Evolutionary conservation across 2,797 vertebrate species (phyloP), one percentile per base, ranked within the genome.

Genomic region (Artibeus jamaicensis): DNA sequence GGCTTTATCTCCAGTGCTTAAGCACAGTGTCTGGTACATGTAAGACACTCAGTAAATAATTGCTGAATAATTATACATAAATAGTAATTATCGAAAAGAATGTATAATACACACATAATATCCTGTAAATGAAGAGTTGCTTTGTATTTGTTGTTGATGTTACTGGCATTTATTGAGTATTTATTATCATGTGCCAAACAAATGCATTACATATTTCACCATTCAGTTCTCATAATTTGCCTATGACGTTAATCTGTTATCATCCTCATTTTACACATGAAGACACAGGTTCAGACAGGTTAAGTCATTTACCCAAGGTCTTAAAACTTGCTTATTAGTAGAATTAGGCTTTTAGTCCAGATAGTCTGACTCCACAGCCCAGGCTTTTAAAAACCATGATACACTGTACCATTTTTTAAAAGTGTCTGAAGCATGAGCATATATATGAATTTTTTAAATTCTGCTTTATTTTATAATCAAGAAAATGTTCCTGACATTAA

Each of bases 271-370:
- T 92, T 90, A 83, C 26, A 93, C 65, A 73, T 59, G 48, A 86
- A 86, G 68, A 92, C 77, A 57, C 42, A 89, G 74, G 34, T 39
- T 92, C 29, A 73, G 65, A 86, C 46, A 85, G 44, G 46, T 86
- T 90, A 92, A 86, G 48, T 87, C 87, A 93, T 34, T 94, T 87
- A 37, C 12, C 71, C 39, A 92, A 77, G 19, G 29, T 92, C 34
- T 82, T 95, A 95, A 86, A 86, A 86, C 4, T 92, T 86, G 55
- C 29, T 86, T 48, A 55, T 65, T 68, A 18, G 12, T 46, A 77
- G 76, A 92, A 92, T 86, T 83, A 83, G 48, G 15, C n/a, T 92
- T 94, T 73, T 77, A 83, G 73, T 90, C 34, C 82, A 86, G 70
- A 48, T 79, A n/a, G 22, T 93, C 77, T 93, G 16, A 48, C 67